These are phyloP conservation scores for Molanna angustata DNA, from an alignment of 2,888 invertebrate genomes.

Conservation along the genomic window DNA sequence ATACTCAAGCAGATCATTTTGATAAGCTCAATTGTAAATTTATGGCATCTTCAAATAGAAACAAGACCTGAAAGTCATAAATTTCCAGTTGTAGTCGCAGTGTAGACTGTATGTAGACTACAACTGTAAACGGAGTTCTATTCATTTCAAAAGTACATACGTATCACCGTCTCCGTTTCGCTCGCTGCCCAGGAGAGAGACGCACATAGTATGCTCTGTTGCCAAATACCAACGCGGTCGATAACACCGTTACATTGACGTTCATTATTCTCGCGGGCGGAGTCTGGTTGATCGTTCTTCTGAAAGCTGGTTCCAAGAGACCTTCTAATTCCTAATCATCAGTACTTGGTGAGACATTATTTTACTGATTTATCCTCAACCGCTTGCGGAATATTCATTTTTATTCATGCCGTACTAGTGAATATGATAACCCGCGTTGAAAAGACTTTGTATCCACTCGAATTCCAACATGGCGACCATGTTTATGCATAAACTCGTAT, in stretches of 20 bases:
- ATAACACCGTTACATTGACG: constrained; percentile 4
- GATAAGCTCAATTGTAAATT: too few species aligned
- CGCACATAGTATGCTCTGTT: constrained; percentile 1
- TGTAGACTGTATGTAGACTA: too few species aligned
- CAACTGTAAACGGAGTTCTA: too few species aligned
- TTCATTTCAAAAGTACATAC: neutral
- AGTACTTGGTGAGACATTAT: constrained; percentile 5
- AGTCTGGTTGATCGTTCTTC: constrained; percentile 3
- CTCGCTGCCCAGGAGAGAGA: constrained; percentile 7
- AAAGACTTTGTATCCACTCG: too few species aligned
- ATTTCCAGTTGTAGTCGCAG: too few species aligned
- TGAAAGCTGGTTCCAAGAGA: neutral
- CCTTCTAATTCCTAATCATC: neutral
- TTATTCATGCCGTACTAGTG: too few species aligned
- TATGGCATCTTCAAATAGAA: too few species aligned
- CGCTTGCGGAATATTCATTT: neutral
- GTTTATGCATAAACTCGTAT: too few species aligned
- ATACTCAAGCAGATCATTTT: too few species aligned
- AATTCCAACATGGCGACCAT: too few species aligned
- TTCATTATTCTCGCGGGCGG: constrained; percentile 7
- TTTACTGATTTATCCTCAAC: neutral
- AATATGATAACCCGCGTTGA: too few species aligned
- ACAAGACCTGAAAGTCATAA: too few species aligned
- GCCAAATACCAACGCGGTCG: constrained; percentile 13
- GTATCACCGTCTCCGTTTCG: constrained; percentile 2